Evolutionary conservation across 1,140 invertebrate genomes (phyloP), one percentile per base, ranked within the genome.

Genomic region (Tetramorium parvispinum): DNA sequence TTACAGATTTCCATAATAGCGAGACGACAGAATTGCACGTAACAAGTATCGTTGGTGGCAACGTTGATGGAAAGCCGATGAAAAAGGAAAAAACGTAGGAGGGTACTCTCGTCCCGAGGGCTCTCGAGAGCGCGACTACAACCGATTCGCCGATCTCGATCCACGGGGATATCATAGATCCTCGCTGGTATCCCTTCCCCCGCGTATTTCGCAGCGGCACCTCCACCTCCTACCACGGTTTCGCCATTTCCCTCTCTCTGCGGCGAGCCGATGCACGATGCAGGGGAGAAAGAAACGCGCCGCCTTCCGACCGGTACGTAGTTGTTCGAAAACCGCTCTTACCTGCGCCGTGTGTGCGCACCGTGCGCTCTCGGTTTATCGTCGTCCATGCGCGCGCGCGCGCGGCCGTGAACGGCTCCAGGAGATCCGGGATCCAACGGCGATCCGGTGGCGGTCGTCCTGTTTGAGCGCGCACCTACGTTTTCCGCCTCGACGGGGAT

Each of bases 301-400:
- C 89, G 88, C 89, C 91, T 92, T 91, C 92, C 86, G 79, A 93
- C 89, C 92, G 92, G 91, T 92, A 90, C 91, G 92, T 93, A 94
- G 93, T 94, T 90, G 92, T 87, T 93, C 91, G 92, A 93, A 93
- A 94, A 93, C 92, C 93, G 92, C 91, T 93, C 93, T 92, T 92
- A 93, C 91, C 89, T 92, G 88, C 87, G 91, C 90, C 88, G 91
- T 85, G 89, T 68, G 89, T 87, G 90, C 88, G 90, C 32, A 32
- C 32, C 32, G 32, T 32, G 32, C 87, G 89, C 81, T 90, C 81
- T 90, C 88, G 88, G 76, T 89, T 79, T 75, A 86, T 86, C 77
- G 87, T 89, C 88, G 66, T 75, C 59, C 55, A 3, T 32, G 27
- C 27, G 27, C 27, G 27, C 27, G 32, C 32, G 46, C 81, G 91